Evolutionary conservation across 1,140 invertebrate genomes (phyloP).

Genomic region (Trachymyrmex septentrionalis): DNA sequence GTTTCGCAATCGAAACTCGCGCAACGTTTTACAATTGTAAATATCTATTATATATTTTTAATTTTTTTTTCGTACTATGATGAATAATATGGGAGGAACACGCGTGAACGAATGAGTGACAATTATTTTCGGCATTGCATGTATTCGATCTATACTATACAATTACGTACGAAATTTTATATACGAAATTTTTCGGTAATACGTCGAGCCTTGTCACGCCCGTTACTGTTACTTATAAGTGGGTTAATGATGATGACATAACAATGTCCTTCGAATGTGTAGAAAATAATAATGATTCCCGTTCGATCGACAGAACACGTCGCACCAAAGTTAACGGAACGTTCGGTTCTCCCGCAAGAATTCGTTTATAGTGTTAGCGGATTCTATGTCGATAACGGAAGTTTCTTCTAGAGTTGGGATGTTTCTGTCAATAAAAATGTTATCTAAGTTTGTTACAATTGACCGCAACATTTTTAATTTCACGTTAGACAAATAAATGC

Average conservation of each 20-base stretch:
- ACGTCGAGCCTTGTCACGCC: neutral
- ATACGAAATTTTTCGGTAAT: conserved; percentile 57
- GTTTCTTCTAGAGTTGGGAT: conserved; percentile 12
- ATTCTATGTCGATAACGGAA: conserved; percentile 30
- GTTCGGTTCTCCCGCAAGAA: conserved; percentile 5
- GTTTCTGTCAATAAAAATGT: neutral
- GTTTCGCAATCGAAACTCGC: neutral
- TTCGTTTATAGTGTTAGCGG: conserved; percentile 27
- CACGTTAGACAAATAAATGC: neutral
- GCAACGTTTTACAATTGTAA: neutral
- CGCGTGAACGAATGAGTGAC: neutral
- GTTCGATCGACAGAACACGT: neutral
- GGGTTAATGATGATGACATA: conserved; percentile 39
- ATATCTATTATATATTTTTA: neutral
- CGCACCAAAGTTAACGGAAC: conserved; percentile 19
- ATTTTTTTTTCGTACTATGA: neutral
- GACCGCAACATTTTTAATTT: conserved; percentile 12
- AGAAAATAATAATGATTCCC: conserved; percentile 45
- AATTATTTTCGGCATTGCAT: neutral
- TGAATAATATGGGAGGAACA: neutral
- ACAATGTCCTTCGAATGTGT: conserved; percentile 9
- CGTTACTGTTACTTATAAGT: conserved; percentile 67
- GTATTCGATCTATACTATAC: neutral
- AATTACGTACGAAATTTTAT: too few species aligned
- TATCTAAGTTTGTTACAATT: neutral